Base-by-base conservation (phyloP, 2,113 vertebrate genomes). In the Silurus glanis region DNA sequence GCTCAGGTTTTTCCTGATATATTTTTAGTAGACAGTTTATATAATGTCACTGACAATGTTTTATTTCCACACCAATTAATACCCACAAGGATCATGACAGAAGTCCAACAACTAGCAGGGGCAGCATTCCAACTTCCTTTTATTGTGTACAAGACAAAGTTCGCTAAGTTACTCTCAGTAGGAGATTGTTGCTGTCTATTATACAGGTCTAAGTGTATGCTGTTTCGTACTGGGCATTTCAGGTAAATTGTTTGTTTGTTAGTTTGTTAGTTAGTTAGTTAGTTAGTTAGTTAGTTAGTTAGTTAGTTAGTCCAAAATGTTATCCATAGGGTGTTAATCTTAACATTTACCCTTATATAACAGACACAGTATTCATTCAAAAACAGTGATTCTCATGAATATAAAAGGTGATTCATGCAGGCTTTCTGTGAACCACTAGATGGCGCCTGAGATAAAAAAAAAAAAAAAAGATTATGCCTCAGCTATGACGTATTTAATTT, bases 381-480 rank as follows among this genome's bases (percentile, higher is more conserved):
- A 16, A n/a, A 64, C 5, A 25, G 23, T 53, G 47, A 4, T 37
- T 58, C 58, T 25, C 0, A 51, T 21, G 17, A 19, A 47, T 75
- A 23, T 51, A 37, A 37, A 37, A 37, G 37, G 25, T 78, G 23
- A 25, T 5, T 61, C 51, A 0, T 80, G 51, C 53, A 55, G 23
- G 64, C 10, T 23, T 81, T 56, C 14, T 76, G 9, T n/a, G 1
- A 80, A 51, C 37, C 93, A 90, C 92, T 89, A 94, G 93, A 87
- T 91, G 92, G 91, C n/a, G n/a, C 0, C 62, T 45, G 28, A 61
- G 78, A 23, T 61, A 13, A 8, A 37, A 37, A 37, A 8, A 13
- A 8, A 37, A 37, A 37, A 8, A 19, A 58, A 59, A 59, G 5
- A 17, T 79, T 28, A 56, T 7, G 0, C n/a, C 25, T 56, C 5